Percentiles rank a stretch among this genome's conserved stretches.
These are phyloP conservation scores for Tolypeutes matacus DNA, from an alignment of 2,797 vertebrate species.

Conservation along the genomic window DNA sequence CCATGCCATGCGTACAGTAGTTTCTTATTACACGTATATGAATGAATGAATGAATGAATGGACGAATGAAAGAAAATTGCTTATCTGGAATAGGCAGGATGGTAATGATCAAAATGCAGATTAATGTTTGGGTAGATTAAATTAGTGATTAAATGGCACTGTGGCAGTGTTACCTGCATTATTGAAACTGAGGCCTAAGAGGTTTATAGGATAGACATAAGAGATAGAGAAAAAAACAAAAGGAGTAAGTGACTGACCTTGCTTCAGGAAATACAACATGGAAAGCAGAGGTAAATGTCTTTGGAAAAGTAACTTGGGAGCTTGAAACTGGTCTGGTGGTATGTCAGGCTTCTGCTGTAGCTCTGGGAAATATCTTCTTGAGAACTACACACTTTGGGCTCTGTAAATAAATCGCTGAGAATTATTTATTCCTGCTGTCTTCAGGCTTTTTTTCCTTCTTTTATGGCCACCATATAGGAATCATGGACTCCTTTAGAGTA, in stretches of 20 bases:
- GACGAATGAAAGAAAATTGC: not conserved
- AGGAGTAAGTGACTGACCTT: not conserved
- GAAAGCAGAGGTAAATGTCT: not conserved
- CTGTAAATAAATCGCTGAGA: constrained; percentile 79
- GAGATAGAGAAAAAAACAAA: not conserved
- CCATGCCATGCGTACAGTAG: no score
- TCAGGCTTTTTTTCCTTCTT: not conserved
- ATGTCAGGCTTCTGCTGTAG: not conserved
- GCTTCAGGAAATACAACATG: not conserved
- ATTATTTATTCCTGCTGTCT: constrained; percentile 80
- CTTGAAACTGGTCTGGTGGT: constrained; percentile 25
- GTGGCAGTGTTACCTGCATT: not conserved
- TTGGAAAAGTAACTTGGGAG: constrained; percentile 24
- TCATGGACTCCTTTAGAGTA: constrained; percentile 48
- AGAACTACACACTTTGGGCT: constrained; percentile 70
- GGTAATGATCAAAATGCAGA: not conserved
- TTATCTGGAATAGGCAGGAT: not conserved
- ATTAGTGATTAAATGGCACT: not conserved
- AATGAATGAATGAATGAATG: not conserved
- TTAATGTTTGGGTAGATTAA: not conserved
- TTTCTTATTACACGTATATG: not conserved
- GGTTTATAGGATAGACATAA: not conserved
- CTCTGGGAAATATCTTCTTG: constrained; percentile 81
- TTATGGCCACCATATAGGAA: constrained; percentile 19
- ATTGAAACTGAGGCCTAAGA: not conserved